Conservation (phyloP, 64 coral and sea anemone species). For the Dendrophyllia cribrosa region DNA sequence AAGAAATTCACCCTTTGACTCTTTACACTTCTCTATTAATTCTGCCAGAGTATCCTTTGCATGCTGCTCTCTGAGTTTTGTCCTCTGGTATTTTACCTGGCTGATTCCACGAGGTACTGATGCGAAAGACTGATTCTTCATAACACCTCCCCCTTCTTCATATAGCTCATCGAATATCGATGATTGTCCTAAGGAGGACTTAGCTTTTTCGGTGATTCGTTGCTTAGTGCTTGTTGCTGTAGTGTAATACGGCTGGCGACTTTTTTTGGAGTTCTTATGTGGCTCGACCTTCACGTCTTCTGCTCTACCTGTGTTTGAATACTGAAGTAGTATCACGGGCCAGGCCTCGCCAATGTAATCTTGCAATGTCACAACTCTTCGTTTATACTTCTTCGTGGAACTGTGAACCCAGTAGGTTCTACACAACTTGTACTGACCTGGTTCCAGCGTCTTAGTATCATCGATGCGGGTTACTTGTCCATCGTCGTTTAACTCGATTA, state of each 20-base stretch:
- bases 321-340: conserved; percentile 9
- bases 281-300: conserved; percentile 3
- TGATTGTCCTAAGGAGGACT: background rate
- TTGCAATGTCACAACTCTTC: background rate
- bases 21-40: background rate
- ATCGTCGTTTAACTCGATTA: background rate
- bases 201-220: background rate
- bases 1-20: background rate
- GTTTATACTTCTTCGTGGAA: background rate
- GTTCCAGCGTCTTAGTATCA: background rate
- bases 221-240: background rate
- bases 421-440: background rate
- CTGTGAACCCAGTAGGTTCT: background rate
- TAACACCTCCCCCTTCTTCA: background rate
- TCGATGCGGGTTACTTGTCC: background rate
- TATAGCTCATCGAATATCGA: background rate
- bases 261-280: conserved; percentile 1
- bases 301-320: conserved; percentile 27
- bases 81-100: background rate
- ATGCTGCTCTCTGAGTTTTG: background rate
- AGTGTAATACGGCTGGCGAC: background rate
- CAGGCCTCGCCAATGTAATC: background rate
- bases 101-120: too few species aligned
- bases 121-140: too few species aligned
- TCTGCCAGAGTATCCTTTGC: background rate